phyloP scores from a whole-genome alignment of 2,888 invertebrate species.

The Flabesymbios commensalis region DNA sequence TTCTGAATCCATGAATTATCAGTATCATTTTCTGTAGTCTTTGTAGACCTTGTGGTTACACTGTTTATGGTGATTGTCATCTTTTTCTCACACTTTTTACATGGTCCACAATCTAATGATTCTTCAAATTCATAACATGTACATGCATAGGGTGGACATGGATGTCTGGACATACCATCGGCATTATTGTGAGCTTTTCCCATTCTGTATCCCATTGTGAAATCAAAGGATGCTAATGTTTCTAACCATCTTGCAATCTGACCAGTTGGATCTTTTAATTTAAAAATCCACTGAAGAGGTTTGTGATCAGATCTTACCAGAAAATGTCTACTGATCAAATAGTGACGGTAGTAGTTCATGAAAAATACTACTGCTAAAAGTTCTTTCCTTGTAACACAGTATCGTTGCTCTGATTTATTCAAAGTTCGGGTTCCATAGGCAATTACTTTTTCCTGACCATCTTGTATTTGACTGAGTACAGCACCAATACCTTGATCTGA shows the following conservation, averaged over 20 bases:
- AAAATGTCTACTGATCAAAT: conserved; percentile 10
- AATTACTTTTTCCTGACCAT: conserved; percentile 10
- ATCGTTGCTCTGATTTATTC: not conserved
- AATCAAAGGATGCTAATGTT: not conserved
- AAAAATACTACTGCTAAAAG: conserved; percentile 9
- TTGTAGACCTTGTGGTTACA: too few relatives aligned
- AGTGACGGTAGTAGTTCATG: conserved; percentile 13
- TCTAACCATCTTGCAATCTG: conserved; percentile 10
- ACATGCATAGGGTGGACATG: not conserved
- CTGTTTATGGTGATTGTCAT: too few relatives aligned
- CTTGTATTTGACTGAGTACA: conserved; percentile 13
- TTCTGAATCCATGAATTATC: too few relatives aligned
- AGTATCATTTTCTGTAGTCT: too few relatives aligned
- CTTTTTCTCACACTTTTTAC: too few relatives aligned
- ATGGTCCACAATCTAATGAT: not conserved
- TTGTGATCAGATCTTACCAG: conserved; percentile 12
- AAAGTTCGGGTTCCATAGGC: conserved; percentile 13
- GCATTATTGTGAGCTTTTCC: conserved; percentile 1
- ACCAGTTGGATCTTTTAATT: conserved; percentile 4
- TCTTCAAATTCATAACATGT: not conserved
- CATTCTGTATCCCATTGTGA: not conserved
- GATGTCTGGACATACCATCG: conserved; percentile 3
- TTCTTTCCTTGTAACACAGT: conserved; percentile 6
- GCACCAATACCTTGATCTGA: conserved; percentile 3
- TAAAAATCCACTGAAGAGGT: not conserved